Conservation (phyloP, 2,797 vertebrate genomes). For the Ibycter americanus region DNA sequence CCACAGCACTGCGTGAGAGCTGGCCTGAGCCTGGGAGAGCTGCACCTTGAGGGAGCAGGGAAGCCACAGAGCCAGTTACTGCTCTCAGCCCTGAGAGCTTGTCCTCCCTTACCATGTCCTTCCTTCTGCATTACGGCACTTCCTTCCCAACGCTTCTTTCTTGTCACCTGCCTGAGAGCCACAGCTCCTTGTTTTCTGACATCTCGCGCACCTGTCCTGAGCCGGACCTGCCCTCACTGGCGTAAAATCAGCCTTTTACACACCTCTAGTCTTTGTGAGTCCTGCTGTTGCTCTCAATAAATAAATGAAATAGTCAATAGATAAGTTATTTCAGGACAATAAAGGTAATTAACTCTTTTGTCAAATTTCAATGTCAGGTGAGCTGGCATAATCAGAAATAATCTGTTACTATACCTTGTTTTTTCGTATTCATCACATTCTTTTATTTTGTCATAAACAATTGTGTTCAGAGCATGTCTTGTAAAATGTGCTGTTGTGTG, state of each 20-base stretch:
- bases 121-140: background rate
- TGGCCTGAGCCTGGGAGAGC: background rate
- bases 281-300: background rate
- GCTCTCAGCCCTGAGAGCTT: background rate
- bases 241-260: background rate
- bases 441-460: background rate
- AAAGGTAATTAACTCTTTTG: background rate
- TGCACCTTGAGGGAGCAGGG: accelerated
- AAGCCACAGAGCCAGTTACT: accelerated
- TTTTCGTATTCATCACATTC: background rate
- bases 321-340: background rate
- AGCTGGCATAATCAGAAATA: slow-evolving; percentile 3
- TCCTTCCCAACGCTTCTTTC: background rate
- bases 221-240: background rate
- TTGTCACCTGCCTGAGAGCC: background rate
- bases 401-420: background rate
- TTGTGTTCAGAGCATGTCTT: background rate
- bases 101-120: background rate
- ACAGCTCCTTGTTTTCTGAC: background rate
- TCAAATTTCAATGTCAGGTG: background rate
- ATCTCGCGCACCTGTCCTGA: background rate
- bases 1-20: background rate
- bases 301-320: background rate
- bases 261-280: background rate
- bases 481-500: background rate